Base-by-base conservation (phyloP, 2,113 vertebrate genomes). In the Amphilophus citrinellus region DNA sequence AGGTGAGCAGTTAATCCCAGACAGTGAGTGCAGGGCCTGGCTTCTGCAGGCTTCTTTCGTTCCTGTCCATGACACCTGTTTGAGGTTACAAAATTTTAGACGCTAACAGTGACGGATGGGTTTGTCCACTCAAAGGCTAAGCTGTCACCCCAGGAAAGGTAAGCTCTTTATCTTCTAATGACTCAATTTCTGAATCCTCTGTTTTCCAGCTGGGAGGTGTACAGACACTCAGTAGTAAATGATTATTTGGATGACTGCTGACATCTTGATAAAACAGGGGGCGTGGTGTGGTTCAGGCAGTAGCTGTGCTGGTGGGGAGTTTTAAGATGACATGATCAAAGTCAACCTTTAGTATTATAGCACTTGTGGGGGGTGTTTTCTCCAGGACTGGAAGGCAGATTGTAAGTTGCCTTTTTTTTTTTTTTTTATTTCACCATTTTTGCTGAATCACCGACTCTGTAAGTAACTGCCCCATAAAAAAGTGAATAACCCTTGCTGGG, bases 161-260 rank as follows among this genome's bases (percentile, higher is more conserved):
- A 87, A 87, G 82, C 86, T 84, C 88, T 94, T 92, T 75, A 88
- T 95, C 94, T 94, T 93, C 62, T 75, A 82, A 91, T 79, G 84
- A 88, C 79, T 92, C 65, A 35, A 83, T 90, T 84, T 85, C 75
- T 63, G 50, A 80, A 66, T 77, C 83, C 83, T 82, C 82, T 84
- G 76, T 92, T 84, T 85, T 82, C 37, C 27, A 79, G 78, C 17
- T 2, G 61, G 61, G 65, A 77, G 77, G 39, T 77, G 63, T 83
- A 62, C 53, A 56, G 71, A 77, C 66, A 61, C 82, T 61, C 68
- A 8, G 78, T 77, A 77, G 83, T 86, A 84, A 93, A 94, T 91
- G 84, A 91, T 86, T 30, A 66, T 84, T 79, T 80, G 59, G 57
- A 93, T 90, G 84, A 82, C 73, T 85, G 87, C 77, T 84, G 91